phyloP scores from a whole-genome alignment of 2,888 invertebrate species.

The Cephus sareptanus region DNA sequence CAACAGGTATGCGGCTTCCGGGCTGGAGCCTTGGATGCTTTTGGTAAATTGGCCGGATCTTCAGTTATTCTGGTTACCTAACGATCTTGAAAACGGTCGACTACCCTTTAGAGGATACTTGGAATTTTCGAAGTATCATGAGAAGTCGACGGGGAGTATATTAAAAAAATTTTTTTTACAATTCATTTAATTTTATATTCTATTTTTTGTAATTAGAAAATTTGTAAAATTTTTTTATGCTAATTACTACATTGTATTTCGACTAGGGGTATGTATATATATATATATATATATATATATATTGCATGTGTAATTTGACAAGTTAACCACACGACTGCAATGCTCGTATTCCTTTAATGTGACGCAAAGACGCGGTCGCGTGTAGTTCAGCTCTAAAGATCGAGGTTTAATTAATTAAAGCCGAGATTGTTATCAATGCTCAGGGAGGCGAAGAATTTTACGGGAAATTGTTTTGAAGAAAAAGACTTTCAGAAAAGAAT shows the following conservation, averaged over 20 bases:
- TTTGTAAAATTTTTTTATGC: too few relatives aligned
- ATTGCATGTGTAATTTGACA: too few relatives aligned
- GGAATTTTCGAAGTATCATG: background rate
- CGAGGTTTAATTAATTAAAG: background rate
- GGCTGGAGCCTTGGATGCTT: background rate
- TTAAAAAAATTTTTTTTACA: background rate
- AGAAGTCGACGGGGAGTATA: background rate
- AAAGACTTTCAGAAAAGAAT: background rate
- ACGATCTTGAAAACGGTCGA: background rate
- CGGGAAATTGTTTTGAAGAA: background rate
- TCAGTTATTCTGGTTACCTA: constrained; percentile 16
- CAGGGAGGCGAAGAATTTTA: background rate
- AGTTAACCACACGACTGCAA: too few relatives aligned
- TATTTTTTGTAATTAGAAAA: too few relatives aligned
- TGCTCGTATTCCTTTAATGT: background rate
- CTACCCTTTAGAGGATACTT: background rate
- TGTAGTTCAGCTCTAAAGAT: too few relatives aligned
- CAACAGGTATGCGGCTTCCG: background rate
- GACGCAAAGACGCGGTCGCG: too few relatives aligned
- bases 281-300: too few relatives aligned
- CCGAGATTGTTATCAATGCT: background rate
- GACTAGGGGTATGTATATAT: too few relatives aligned
- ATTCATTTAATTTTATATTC: too few relatives aligned
- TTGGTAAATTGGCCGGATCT: constrained; percentile 27
- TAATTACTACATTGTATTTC: too few relatives aligned